phyloP scores from a whole-genome alignment of 2,797 vertebrate genomes.

The Acropternis orthonyx region DNA sequence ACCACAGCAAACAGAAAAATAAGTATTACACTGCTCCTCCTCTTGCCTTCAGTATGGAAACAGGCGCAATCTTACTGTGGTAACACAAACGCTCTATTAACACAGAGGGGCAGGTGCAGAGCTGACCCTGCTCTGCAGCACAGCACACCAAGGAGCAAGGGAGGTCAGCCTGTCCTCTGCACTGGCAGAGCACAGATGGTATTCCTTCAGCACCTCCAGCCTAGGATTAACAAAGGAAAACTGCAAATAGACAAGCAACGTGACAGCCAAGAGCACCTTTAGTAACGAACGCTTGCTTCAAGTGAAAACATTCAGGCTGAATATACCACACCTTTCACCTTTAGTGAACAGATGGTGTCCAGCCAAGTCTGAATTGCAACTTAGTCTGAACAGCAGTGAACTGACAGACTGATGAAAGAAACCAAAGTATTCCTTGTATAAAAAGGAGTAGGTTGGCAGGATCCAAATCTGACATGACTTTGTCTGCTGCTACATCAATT shows the following conservation, averaged over 20 bases:
- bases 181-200: neutral
- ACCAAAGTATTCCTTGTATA: neutral
- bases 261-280: neutral
- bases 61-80: neutral
- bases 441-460: neutral
- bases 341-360: neutral
- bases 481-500: neutral
- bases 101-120: neutral
- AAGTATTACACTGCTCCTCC: slow-evolving; percentile 1
- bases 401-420: neutral
- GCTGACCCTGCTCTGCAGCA: neutral
- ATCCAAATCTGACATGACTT: neutral
- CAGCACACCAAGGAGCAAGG: neutral
- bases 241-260: neutral
- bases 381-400: neutral
- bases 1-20: slow-evolving; percentile 22
- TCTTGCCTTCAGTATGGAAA: neutral
- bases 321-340: neutral
- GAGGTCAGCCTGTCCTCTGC: neutral
- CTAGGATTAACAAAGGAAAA: neutral
- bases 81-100: neutral
- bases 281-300: neutral
- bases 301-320: neutral
- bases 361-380: neutral
- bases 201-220: neutral